Evolutionary conservation across 2,113 vertebrate species (phyloP).

Genomic region (Euleptes europaea): DNA sequence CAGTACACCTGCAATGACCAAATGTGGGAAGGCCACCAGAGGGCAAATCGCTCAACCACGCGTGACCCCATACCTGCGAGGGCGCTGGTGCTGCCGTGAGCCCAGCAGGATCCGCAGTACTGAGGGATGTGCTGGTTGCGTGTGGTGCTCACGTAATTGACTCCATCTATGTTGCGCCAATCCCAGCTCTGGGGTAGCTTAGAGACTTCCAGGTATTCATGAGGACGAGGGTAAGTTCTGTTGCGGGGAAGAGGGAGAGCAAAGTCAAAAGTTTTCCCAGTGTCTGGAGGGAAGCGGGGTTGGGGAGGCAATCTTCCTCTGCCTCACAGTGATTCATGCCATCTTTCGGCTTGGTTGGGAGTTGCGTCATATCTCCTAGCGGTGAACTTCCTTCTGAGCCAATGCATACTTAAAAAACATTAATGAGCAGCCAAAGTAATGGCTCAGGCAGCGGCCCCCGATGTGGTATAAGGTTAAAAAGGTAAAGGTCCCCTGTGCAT

Average conservation of each 20-base stretch:
- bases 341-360: not conserved
- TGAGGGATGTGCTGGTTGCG: slow-evolving; percentile 98
- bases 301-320: rapidly evolving
- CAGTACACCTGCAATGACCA: no score
- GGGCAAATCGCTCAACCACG: not conserved
- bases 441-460: not conserved
- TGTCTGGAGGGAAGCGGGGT: not conserved
- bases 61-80: slow-evolving; percentile 82
- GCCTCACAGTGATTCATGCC: not conserved
- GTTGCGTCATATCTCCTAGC: not conserved
- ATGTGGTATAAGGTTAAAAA: no score
- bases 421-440: no score
- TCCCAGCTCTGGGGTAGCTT: slow-evolving; percentile 88
- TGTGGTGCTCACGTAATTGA: slow-evolving; percentile 89
- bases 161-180: slow-evolving; percentile 87
- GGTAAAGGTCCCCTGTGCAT: no score
- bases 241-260: rapidly evolving
- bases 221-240: slow-evolving; percentile 81
- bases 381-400: not conserved
- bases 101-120: slow-evolving; percentile 99
- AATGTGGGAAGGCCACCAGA: rapidly evolving
- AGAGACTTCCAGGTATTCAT: slow-evolving; percentile 79
- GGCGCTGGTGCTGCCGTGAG: slow-evolving; percentile 94
- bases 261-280: rapidly evolving
- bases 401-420: not conserved